Evolutionary conservation across 2,113 vertebrate species (phyloP).

Genomic region (Seriola dumerili): DNA sequence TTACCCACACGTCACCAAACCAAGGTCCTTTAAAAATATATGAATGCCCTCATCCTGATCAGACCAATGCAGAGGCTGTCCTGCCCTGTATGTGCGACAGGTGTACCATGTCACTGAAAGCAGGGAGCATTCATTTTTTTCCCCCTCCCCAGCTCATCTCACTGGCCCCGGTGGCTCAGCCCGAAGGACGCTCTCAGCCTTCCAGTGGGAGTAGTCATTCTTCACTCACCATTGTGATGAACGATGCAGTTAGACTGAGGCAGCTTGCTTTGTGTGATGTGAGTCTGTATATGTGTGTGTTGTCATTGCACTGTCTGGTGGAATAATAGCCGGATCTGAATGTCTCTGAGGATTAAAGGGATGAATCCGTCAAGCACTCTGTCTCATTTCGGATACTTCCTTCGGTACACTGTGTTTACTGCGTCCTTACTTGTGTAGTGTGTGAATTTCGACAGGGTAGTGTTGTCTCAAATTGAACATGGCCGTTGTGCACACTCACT

Average conservation of each 20-base stretch:
- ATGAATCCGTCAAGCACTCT: not conserved
- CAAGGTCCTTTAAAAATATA: constrained; percentile 50
- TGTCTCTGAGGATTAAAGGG: constrained; percentile 47
- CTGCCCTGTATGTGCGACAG: constrained; percentile 48
- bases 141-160: constrained; percentile 40
- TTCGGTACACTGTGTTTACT: not conserved
- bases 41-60: constrained; percentile 24
- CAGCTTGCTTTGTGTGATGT: constrained; percentile 40
- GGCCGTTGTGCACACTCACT: no score
- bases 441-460: not conserved
- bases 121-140: constrained; percentile 46
- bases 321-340: constrained; percentile 34
- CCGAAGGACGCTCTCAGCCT: constrained; percentile 71
- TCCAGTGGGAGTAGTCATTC: constrained; percentile 63
- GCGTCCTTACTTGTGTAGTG: not conserved
- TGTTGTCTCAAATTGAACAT: no score
- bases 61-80: constrained; percentile 10
- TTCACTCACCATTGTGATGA: constrained; percentile 64
- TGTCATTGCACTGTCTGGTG: constrained; percentile 44
- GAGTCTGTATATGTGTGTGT: constrained; percentile 40
- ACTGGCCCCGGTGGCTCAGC: constrained; percentile 55
- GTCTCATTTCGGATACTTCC: not conserved
- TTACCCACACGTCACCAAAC: constrained; percentile 29
- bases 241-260: constrained; percentile 56
- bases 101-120: constrained; percentile 53